phyloP scores from a whole-genome alignment of 2,888 invertebrate species.

The Aricia artaxerxes region DNA sequence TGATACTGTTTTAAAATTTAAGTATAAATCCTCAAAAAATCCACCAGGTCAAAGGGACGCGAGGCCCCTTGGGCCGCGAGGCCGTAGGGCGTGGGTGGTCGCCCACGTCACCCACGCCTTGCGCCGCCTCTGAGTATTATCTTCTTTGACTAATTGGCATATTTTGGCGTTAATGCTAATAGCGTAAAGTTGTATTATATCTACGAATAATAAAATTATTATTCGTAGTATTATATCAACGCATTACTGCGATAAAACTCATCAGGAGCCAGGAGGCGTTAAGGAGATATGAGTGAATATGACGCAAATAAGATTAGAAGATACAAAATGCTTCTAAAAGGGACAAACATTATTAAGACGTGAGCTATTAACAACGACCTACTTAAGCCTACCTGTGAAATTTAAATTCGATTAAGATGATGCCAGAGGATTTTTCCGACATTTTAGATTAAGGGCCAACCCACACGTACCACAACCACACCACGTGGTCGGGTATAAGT shows the following conservation, averaged over 20 bases:
- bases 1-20: too few species aligned
- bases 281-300: slow-evolving; percentile 15
- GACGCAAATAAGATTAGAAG: slow-evolving; percentile 17
- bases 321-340: not conserved
- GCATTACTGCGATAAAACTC: slow-evolving; percentile 10
- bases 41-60: too few species aligned
- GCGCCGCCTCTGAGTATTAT: not conserved
- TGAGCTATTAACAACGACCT: slow-evolving; percentile 6
- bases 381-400: not conserved
- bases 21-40: too few species aligned
- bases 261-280: slow-evolving; percentile 9
- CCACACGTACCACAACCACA: too few species aligned
- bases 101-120: too few species aligned
- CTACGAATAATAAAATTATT: not conserved
- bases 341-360: not conserved
- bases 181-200: slow-evolving; percentile 14
- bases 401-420: slow-evolving; percentile 21
- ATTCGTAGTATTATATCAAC: slow-evolving; percentile 3
- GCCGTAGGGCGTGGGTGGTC: too few species aligned
- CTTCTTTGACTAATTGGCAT: not conserved
- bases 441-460: not conserved
- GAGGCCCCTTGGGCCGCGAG: too few species aligned
- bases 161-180: not conserved
- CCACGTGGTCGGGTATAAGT: too few species aligned
- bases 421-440: slow-evolving; percentile 6